Evolutionary conservation across 2,888 invertebrate species (phyloP), one percentile per base, ranked within the genome.

Genomic region (Sarcophaga carnaria): DNA sequence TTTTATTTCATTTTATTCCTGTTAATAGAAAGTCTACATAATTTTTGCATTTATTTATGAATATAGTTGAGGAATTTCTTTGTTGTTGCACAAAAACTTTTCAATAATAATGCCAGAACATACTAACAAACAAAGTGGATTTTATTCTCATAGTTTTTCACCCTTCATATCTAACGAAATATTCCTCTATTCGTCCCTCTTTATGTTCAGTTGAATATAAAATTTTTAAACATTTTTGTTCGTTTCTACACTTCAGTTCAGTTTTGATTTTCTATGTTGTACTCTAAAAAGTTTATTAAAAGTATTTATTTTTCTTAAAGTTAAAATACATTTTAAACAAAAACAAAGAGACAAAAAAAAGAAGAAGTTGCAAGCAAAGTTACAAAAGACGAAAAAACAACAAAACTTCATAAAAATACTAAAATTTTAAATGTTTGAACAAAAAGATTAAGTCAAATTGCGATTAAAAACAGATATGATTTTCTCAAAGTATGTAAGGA

Each of bases 251-350:
- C 74, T 69, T 67, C 25, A 25, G 45, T 74, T 49, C 8, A 37
- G 37, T 74, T 72, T 75, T 62, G 45, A 80, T 79, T 70, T 84
- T 70, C 25, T 71, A 67, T 74, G 60, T 80, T 80, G 71, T 71
- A 76, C 71, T 85, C 70, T 70, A 79, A 76, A 20, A 84, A 84
- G 71, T 80, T 80, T 76, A 76, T 80, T 80, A 80, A 80, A 84
- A 84, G 71, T 75, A 86, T 86, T 86, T 83, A 86, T 80, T 86
- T 86, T 80, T 80, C 70, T 80, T 76, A 86, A 86, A 83, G 76
- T 86, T 83, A 69, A 74, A 63, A 37, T 37, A 37, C 8, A 11
- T 47, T 4, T 25, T 6, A 59, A 59, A 75, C 74, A 74, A 62
- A 77, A 54, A 72, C 37, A 37, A 37, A 80, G 49, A 67, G 11